Evolutionary conservation across 2,113 vertebrate species (phyloP), one percentile per base, ranked within the genome.

Genomic region (Falco punctatus): DNA sequence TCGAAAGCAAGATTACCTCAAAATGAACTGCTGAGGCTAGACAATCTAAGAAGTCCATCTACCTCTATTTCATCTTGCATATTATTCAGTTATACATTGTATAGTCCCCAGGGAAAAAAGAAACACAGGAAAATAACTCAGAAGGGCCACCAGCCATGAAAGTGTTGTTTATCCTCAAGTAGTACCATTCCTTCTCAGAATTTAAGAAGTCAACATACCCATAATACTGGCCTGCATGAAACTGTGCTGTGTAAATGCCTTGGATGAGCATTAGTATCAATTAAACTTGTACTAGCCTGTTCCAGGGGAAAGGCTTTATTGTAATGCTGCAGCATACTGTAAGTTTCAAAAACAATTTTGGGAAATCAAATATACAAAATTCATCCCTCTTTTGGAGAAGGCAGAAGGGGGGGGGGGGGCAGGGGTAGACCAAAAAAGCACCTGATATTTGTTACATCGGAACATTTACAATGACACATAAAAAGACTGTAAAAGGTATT

Each of bases 251-350:
- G 32, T 65, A 89, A 89, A 72, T 5, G 23, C 19, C 73, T 51
- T 35, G 54, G 49, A 57, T 49, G 40, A 88, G 61, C 48, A 74
- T 10, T 44, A 59, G n/a, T 54, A 49, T 35, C 30, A 69, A 69
- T n/a, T 72, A 40, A 89, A 91, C 71, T 82, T 82, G 66, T 59
- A 93, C 49, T 40, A 71, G 38, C 40, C 54, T 65, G 57, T 17
- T 86, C 62, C 91, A 90, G 64, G 42, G 73, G 96, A 97, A 96
- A 94, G 67, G 77, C 51, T 98, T 98, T 97, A 97, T 87, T 97
- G 28, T 65, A 52, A 48, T 3, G 5, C 27, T 42, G 81, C 84
- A 96, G 64, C 77, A 66, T 5, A 81, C n/a, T 27, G 7, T 23
- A 65, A 80, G 35, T 16, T 75, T 72, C 73, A 79, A 46, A 93